Evolutionary conservation across 1,140 invertebrate species (phyloP).

Genomic region (Leguminivora glycinivorella): DNA sequence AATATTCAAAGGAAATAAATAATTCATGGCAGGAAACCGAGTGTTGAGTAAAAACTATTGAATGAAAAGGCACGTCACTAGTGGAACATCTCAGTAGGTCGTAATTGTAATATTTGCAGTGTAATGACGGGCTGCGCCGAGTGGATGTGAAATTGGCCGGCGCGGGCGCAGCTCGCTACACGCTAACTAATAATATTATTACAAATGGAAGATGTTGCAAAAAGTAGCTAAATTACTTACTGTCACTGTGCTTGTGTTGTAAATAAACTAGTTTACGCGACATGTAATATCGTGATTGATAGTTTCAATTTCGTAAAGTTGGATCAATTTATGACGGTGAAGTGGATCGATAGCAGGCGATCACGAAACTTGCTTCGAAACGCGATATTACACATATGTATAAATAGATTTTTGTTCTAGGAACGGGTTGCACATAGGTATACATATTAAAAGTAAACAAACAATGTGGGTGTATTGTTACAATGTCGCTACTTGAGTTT

Average conservation of each 20-base stretch:
- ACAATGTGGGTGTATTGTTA: neutral
- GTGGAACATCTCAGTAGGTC: conserved; percentile 28
- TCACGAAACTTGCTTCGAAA: neutral
- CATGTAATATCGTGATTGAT: conserved; percentile 13
- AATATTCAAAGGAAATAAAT: conserved; percentile 29
- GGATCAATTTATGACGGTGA: neutral
- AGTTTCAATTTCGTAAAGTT: conserved; percentile 13
- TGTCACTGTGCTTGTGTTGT: conserved; percentile 15
- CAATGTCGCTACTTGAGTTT: neutral
- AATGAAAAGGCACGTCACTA: conserved; percentile 31
- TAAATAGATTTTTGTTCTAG: neutral
- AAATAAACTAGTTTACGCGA: conserved; percentile 12
- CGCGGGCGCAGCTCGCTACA: conserved; percentile 22
- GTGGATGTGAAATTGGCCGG: conserved; percentile 43
- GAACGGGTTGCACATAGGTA: neutral
- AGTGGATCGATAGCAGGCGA: neutral
- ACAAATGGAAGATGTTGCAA: conserved; percentile 28
- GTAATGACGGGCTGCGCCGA: conserved; percentile 27
- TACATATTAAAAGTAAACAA: conserved; percentile 5
- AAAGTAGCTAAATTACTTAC: conserved; percentile 25
- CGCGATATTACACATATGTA: neutral
- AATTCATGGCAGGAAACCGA: conserved; percentile 27
- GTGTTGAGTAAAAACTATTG: conserved; percentile 30
- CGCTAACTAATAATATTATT: conserved; percentile 29
- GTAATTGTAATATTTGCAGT: conserved; percentile 29